Percentiles rank a stretch among this genome's conserved stretches.
These are phyloP conservation scores for Cynopterus sphinx DNA, from an alignment of 2,797 vertebrate species.

Conservation along the genomic window DNA sequence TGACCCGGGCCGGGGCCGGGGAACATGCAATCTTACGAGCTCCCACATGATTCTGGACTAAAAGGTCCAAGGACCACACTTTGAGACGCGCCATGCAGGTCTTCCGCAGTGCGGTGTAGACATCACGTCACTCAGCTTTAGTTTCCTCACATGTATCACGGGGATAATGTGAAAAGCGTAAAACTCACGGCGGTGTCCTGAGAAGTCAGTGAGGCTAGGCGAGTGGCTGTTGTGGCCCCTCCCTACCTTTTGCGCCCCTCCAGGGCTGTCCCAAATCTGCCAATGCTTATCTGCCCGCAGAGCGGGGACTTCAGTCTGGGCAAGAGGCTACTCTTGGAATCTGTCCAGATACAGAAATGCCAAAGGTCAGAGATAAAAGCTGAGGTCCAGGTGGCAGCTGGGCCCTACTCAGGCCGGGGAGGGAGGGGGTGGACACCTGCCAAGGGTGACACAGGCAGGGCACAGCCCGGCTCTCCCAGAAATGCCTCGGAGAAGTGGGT, in stretches of 20 bases:
- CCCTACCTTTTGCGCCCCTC: not conserved
- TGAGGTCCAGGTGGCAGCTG: conserved; percentile 3
- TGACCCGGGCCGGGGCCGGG: not conserved
- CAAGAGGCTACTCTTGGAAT: not conserved
- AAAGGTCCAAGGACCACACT: not conserved
- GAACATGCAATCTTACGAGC: rapidly evolving
- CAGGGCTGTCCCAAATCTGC: not conserved
- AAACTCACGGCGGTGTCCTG: not conserved
- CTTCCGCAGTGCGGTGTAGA: not conserved
- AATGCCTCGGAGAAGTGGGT: not conserved
- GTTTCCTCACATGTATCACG: rapidly evolving
- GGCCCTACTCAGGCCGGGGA: not conserved
- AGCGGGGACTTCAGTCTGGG: not conserved
- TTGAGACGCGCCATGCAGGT: not conserved
- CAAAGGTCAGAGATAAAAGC: conserved; percentile 57
- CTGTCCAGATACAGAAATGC: not conserved
- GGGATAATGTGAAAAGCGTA: rapidly evolving
- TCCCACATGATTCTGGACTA: not conserved
- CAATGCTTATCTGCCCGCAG: not conserved
- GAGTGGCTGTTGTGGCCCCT: rapidly evolving
- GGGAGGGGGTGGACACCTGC: not conserved
- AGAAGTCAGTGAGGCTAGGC: not conserved
- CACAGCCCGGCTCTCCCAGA: not conserved
- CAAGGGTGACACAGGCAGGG: not conserved
- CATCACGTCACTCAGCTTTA: rapidly evolving